Evolutionary conservation across 1,140 invertebrate species (phyloP), one percentile per base, ranked within the genome.

Genomic region (Aphidius gifuensis): DNA sequence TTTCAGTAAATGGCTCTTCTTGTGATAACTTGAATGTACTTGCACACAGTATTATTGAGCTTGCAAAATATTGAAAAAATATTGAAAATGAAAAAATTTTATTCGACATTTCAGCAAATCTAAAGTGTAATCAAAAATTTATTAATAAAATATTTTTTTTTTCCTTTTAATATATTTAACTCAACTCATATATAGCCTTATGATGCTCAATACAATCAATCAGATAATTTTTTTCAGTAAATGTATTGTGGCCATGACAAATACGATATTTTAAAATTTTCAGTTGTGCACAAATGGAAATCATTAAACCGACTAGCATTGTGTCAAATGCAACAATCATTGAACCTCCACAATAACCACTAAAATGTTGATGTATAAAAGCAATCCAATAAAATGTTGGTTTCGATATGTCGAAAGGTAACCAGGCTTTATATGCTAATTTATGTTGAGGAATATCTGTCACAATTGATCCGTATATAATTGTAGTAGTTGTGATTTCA

Each of bases 151-250:
- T 8, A 48, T 21, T 8, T 48, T 21, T 7, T 6, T 6, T 8
- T 6, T n/a, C 6, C 5, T 8, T 5, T 48, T 48, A 5, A 48
- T n/a, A n/a, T 6, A 49, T 9, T 16, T 6, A 32, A 58, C 56
- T 58, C 56, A 58, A 58, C 56, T 58, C 11, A 38, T 21, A 58
- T 11, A 58, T 58, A 16, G 56, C 56, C 2, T 45, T 44, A 9
- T 58, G 56, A 47, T 58, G 44, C 5, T 58, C 45, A 9, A 43
- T 58, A 32, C 45, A 45, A 58, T 58, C 45, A 21, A 9, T 9
- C 42, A 58, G n/a, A 21, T 44, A 47, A n/a, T 46, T 58, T 3
- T 44, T 46, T 21, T 58, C 56, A 58, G 9, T 11, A 42, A 32
- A 8, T 6, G 3, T 6, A 40, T 42, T 16, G 1, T 16, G 16